These are phyloP conservation scores for Drosophila watanabei DNA, from an alignment of 1,140 invertebrate genomes.

Conservation along the genomic window DNA sequence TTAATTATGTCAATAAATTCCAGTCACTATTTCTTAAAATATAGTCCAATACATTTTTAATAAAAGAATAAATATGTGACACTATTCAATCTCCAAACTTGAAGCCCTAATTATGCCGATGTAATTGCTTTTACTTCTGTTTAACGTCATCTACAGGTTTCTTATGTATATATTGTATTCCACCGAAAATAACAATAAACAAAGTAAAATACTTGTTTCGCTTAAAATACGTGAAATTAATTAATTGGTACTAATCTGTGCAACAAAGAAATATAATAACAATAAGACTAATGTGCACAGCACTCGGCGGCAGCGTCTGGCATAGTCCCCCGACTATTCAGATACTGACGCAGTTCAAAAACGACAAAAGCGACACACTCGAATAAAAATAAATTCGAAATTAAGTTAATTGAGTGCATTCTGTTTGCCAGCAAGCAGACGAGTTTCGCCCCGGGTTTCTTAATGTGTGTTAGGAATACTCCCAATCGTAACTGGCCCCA, in stretches of 20 bases:
- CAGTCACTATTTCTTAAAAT: not conserved
- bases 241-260: conserved; percentile 61
- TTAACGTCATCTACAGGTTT: conserved; percentile 31
- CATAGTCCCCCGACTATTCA: conserved; percentile 38
- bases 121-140: conserved; percentile 4
- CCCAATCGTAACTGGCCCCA: conserved; percentile 46
- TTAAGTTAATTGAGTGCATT: conserved; percentile 66
- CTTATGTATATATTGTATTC: not conserved
- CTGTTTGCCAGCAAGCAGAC: conserved; percentile 61
- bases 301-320: conserved; percentile 22
- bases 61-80: not conserved
- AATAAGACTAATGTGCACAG: conserved; percentile 39
- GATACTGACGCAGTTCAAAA: conserved; percentile 5
- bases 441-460: conserved; percentile 38
- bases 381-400: conserved; percentile 42
- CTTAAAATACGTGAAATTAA: conserved; percentile 54
- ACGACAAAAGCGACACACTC: conserved; percentile 18
- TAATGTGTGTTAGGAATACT: conserved; percentile 53
- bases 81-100: conserved; percentile 2
- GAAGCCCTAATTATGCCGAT: conserved; percentile 23
- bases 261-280: conserved; percentile 53
- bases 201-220: conserved; percentile 61
- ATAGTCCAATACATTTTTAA: not conserved
- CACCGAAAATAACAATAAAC: conserved; percentile 20
- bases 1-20: not conserved